Percentiles rank a stretch among this genome's conserved stretches.
Evolutionary conservation across 2,888 invertebrate genomes (phyloP).

Genomic region (Ramazzottius varieornatus): DNA sequence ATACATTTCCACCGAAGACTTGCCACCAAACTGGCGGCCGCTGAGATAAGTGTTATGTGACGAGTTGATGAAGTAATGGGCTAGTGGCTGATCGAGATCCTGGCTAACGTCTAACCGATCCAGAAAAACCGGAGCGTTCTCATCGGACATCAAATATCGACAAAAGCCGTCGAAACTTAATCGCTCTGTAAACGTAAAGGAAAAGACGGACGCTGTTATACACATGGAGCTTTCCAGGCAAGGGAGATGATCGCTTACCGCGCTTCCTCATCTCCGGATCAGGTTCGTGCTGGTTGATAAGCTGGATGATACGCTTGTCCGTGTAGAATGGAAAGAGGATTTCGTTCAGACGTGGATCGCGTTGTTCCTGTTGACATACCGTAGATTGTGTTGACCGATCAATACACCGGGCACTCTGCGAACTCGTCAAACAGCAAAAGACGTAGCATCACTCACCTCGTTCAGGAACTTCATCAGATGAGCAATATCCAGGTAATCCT

Average conservation of each 20-base stretch:
- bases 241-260: conserved; percentile 27
- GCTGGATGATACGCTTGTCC: conserved; percentile 65
- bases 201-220: neutral
- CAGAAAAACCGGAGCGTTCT: conserved; percentile 94
- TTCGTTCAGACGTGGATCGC: conserved; percentile 92
- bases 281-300: conserved; percentile 73
- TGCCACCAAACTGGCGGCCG: conserved; percentile 89
- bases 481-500: conserved; percentile 55
- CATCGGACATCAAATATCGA: conserved; percentile 96
- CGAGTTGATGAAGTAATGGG: conserved; percentile 96
- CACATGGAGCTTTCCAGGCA: too few relatives aligned
- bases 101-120: conserved; percentile 63
- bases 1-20: conserved; percentile 91
- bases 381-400: too few relatives aligned
- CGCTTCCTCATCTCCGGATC: conserved; percentile 42
- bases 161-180: conserved; percentile 83
- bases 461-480: conserved; percentile 78
- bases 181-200: conserved; percentile 35
- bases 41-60: conserved; percentile 82
- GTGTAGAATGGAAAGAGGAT: conserved; percentile 91
- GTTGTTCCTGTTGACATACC: conserved; percentile 42
- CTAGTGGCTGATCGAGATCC: conserved; percentile 92
- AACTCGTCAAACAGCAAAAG: neutral
- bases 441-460: conserved; percentile 28
- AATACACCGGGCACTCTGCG: neutral